A percentile compares a stretch with the other conserved stretches of the same genome.
These are phyloP conservation scores for Centropristis striata DNA, from an alignment of 2,113 vertebrate species.

Conservation along the genomic window DNA sequence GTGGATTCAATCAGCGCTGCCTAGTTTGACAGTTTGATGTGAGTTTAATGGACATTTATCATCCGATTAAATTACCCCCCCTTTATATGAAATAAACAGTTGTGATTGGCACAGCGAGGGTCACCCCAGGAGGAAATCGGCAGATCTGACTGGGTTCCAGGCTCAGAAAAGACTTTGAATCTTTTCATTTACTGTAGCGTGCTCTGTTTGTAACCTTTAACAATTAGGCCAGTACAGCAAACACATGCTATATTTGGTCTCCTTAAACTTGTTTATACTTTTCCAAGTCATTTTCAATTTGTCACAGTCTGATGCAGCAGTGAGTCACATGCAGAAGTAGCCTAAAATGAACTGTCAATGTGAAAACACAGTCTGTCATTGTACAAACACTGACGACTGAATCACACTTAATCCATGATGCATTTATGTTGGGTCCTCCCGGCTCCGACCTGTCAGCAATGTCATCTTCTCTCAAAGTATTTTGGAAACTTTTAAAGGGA, in stretches of 20 bases:
- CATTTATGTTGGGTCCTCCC: constrained; percentile 27
- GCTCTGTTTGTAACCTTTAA: not conserved
- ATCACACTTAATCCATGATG: constrained; percentile 59
- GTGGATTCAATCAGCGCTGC: too few relatives aligned
- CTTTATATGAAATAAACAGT: too few relatives aligned
- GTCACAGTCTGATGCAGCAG: constrained; percentile 49
- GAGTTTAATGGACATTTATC: too few relatives aligned
- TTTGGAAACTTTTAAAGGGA: constrained; percentile 24
- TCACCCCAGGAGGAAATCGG: too few relatives aligned
- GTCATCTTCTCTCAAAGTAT: constrained; percentile 25
- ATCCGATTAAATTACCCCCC: too few relatives aligned
- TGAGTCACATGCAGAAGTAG: constrained; percentile 53
- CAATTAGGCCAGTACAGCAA: constrained; percentile 15
- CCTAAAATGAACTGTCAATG: constrained; percentile 53
- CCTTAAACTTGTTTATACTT: constrained; percentile 54
- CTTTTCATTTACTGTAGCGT: not conserved
- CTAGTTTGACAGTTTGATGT: too few relatives aligned
- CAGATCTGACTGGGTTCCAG: too few relatives aligned
- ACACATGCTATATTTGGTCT: constrained; percentile 18
- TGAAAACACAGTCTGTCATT: constrained; percentile 35
- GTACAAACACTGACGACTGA: constrained; percentile 41
- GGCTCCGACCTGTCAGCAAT: constrained; percentile 24
- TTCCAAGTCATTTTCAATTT: constrained; percentile 45
- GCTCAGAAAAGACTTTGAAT: too few relatives aligned
- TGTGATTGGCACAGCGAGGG: too few relatives aligned